Conservation (phyloP, 2,113 vertebrate genomes). For the Callipepla californica region DNA sequence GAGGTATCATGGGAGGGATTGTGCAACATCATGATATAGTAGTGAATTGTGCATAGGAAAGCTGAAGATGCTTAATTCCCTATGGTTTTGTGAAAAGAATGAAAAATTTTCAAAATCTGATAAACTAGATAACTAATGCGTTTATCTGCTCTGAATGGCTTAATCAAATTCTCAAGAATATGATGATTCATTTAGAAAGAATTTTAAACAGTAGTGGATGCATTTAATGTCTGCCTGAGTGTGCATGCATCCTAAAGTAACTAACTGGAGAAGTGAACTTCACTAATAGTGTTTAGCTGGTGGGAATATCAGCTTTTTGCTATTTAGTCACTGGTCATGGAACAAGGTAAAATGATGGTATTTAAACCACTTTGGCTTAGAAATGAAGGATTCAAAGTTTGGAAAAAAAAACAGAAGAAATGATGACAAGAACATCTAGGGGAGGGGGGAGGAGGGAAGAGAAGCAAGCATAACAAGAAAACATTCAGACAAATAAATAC, state of each 20-base stretch:
- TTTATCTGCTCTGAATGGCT: fast-evolving
- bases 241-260: background rate
- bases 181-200: background rate
- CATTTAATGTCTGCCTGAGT: background rate
- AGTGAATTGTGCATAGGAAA: background rate
- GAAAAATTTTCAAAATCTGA: background rate
- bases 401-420: background rate
- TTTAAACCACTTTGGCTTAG: background rate
- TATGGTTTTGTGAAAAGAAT: background rate
- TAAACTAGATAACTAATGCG: background rate
- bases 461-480: background rate
- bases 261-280: background rate
- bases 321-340: background rate
- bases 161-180: background rate
- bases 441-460: background rate
- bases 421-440: background rate
- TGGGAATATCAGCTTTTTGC: background rate
- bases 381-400: background rate
- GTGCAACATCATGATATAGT: background rate
- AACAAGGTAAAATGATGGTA: background rate
- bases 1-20: background rate
- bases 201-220: background rate
- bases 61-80: background rate
- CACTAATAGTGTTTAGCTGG: background rate
- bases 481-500: background rate